phyloP scores from a whole-genome alignment of 2,888 invertebrate genomes.

The Lepas anatifera region DNA sequence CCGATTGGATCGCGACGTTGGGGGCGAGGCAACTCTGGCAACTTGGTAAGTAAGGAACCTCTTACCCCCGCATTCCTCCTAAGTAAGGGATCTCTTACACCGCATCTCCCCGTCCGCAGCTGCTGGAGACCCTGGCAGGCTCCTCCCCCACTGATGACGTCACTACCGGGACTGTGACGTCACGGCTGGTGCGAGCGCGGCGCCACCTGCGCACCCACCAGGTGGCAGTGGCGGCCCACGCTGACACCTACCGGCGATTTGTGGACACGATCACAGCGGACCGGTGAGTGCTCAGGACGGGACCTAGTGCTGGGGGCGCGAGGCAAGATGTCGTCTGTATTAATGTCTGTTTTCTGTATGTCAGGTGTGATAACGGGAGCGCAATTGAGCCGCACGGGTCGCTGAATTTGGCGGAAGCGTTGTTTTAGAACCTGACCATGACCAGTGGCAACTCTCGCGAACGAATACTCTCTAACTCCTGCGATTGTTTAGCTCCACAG shows the following conservation, averaged over 20 bases:
- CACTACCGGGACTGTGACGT: not conserved
- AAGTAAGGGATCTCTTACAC: not conserved
- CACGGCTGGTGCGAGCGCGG: not conserved
- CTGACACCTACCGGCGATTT: not conserved
- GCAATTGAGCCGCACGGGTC: too few relatives aligned
- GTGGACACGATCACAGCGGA: too few relatives aligned
- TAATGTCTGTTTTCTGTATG: too few relatives aligned
- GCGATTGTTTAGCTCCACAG: too few relatives aligned
- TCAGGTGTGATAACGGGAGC: not conserved
- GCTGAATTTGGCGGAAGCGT: too few relatives aligned
- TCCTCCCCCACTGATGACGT: not conserved
- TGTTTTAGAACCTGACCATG: too few relatives aligned
- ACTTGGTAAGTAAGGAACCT: not conserved
- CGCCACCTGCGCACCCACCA: conserved; percentile 2
- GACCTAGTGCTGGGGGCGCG: too few relatives aligned
- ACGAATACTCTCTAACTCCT: too few relatives aligned
- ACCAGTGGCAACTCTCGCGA: too few relatives aligned
- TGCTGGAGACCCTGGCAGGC: not conserved
- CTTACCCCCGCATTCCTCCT: not conserved
- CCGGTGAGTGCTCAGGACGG: too few relatives aligned
- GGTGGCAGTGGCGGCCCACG: not conserved
- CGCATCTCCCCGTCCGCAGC: not conserved
- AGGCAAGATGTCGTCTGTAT: too few relatives aligned
- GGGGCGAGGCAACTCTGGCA: not conserved
- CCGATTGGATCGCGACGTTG: not conserved